Evolutionary conservation across 2,888 invertebrate genomes (phyloP).

Genomic region (Eubasilissa splendida): DNA sequence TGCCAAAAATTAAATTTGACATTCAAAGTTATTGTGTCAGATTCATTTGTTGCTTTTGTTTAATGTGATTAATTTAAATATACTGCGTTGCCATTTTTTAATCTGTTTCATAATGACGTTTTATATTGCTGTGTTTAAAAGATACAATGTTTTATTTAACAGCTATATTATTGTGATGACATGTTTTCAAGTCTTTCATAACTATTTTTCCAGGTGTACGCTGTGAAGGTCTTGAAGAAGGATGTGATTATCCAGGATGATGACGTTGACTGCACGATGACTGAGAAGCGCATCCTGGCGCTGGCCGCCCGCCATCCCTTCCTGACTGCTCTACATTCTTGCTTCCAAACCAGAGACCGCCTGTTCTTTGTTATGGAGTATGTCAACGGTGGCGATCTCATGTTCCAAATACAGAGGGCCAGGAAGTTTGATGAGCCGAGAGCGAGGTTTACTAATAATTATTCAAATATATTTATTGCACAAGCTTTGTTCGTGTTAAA

Average conservation of each 20-base stretch:
- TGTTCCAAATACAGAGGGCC: slow-evolving; percentile 99
- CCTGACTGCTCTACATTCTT: slow-evolving; percentile 96
- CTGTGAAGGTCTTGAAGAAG: slow-evolving; percentile 94
- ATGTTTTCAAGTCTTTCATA: too few species aligned
- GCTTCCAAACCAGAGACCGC: slow-evolving; percentile 96
- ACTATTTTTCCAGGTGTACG: slow-evolving; percentile 77
- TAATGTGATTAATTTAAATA: too few species aligned
- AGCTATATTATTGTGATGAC: too few species aligned
- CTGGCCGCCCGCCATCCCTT: slow-evolving; percentile 98
- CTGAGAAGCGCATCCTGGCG: slow-evolving; percentile 96
- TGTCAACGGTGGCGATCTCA: slow-evolving; percentile 98
- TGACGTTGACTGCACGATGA: slow-evolving; percentile 99
- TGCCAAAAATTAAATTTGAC: too few species aligned
- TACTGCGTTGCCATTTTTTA: too few species aligned
- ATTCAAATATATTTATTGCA: neutral
- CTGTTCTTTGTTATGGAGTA: slow-evolving; percentile 99
- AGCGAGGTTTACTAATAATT: slow-evolving; percentile 76
- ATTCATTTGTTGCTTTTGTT: too few species aligned
- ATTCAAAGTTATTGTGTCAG: too few species aligned
- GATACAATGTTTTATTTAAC: too few species aligned
- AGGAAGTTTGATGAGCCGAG: slow-evolving; percentile 97
- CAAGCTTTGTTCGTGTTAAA: too few species aligned
- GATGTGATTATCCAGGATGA: slow-evolving; percentile 99
- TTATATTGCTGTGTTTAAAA: too few species aligned
- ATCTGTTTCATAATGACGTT: too few species aligned